Evolutionary conservation across 2,113 vertebrate genomes (phyloP).

Genomic region (Tapirus terrestris): DNA sequence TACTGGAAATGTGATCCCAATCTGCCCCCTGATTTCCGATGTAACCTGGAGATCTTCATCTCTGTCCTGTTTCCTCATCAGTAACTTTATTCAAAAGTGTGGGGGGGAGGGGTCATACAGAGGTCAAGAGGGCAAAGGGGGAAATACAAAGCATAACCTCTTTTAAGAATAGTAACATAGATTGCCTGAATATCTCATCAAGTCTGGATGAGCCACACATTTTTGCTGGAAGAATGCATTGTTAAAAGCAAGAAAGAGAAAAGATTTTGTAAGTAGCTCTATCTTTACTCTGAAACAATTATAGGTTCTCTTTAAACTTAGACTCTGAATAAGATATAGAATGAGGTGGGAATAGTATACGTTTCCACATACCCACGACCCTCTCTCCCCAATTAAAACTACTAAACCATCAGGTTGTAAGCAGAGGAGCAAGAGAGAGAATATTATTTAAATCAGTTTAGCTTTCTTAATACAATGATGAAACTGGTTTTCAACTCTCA

Average conservation of each 20-base stretch:
- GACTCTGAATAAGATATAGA: background rate
- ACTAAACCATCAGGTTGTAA: background rate
- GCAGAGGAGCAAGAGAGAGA: background rate
- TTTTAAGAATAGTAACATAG: background rate
- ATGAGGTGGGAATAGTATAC: background rate
- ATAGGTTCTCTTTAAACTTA: background rate
- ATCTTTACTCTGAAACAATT: background rate
- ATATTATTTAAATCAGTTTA: background rate
- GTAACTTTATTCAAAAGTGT: slow-evolving; percentile 55
- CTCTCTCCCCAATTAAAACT: background rate
- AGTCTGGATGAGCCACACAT: background rate
- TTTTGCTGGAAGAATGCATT: slow-evolving; percentile 20
- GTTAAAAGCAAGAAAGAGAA: slow-evolving; percentile 6
- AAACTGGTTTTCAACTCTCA: background rate
- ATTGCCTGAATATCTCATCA: slow-evolving; percentile 54
- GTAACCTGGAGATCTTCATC: slow-evolving; percentile 57
- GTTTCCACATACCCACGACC: background rate
- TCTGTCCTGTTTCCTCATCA: slow-evolving; percentile 67
- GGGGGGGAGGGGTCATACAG: background rate
- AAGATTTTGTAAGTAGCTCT: background rate
- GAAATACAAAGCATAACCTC: background rate
- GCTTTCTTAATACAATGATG: background rate
- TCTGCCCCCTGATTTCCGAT: slow-evolving; percentile 71
- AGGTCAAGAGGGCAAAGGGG: slow-evolving; percentile 17
- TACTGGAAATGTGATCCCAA: slow-evolving; percentile 63